A percentile compares a stretch with the other conserved stretches of the same genome.
Conservation (phyloP, 2,113 vertebrate genomes). For the Aphyosemion australe region DNA sequence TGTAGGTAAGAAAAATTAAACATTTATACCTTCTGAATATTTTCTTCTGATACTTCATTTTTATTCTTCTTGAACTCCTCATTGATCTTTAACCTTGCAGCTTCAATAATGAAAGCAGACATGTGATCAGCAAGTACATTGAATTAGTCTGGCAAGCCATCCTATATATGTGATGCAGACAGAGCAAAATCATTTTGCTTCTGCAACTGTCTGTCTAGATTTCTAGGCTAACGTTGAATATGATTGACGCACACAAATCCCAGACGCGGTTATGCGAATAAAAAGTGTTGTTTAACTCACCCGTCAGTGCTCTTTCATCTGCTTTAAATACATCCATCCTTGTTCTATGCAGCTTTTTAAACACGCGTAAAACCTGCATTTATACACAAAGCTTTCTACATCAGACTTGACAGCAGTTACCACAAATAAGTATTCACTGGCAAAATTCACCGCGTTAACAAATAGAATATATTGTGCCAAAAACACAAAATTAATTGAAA, state of each 20-base stretch:
- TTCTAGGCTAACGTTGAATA: no score
- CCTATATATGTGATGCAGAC: no score
- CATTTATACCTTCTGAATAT: conserved; percentile 72
- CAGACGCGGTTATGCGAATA: no score
- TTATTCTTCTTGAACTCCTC: conserved; percentile 80
- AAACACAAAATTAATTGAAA: not conserved
- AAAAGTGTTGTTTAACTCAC: conserved; percentile 37
- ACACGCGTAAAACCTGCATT: conserved; percentile 71
- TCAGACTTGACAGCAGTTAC: not conserved
- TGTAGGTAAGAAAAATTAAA: not conserved
- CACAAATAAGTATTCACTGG: not conserved
- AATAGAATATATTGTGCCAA: not conserved
- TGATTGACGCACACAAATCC: no score
- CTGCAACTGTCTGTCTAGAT: no score
- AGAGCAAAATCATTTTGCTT: no score
- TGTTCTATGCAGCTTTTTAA: conserved; percentile 79
- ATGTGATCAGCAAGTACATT: no score
- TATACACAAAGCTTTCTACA: not conserved
- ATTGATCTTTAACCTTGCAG: conserved; percentile 79
- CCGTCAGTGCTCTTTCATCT: conserved; percentile 71
- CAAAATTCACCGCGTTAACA: not conserved
- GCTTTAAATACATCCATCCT: conserved; percentile 76
- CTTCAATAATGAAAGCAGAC: conserved; percentile 46
- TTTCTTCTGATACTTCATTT: conserved; percentile 73
- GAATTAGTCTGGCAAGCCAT: no score